Conservation (phyloP, 1,140 invertebrate genomes). For the Drosophila novamexicana region DNA sequence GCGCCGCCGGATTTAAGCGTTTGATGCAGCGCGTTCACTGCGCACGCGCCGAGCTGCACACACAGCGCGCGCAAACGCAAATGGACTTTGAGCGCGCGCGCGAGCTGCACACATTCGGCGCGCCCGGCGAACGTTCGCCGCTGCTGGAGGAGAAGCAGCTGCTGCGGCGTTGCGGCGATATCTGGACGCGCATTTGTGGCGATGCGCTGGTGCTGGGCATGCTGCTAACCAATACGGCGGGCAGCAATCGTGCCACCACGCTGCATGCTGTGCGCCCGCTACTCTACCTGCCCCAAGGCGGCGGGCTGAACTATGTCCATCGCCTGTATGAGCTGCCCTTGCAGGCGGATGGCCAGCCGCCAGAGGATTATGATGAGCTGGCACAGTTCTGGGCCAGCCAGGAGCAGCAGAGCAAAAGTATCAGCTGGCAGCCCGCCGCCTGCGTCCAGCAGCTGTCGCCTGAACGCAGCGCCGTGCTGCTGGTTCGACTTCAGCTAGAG, state of each 20-base stretch:
- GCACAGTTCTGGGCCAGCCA: slow-evolving; percentile 70
- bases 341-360: slow-evolving; percentile 43
- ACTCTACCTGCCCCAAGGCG: slow-evolving; percentile 9
- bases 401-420: slow-evolving; percentile 36
- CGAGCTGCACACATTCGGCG: slow-evolving; percentile 47
- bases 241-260: slow-evolving; percentile 33
- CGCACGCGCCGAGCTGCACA: slow-evolving; percentile 44
- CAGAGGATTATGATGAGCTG: slow-evolving; percentile 55
- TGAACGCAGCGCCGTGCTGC: slow-evolving; percentile 55
- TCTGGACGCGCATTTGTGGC: slow-evolving; percentile 64
- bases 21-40: slow-evolving; percentile 49
- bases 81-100: slow-evolving; percentile 36
- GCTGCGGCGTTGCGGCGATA: slow-evolving; percentile 57
- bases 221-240: slow-evolving; percentile 46
- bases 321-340: slow-evolving; percentile 62
- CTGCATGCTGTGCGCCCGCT: slow-evolving; percentile 48
- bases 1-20: slow-evolving; percentile 28
- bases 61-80: slow-evolving; percentile 52
- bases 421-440: slow-evolving; percentile 36
- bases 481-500: slow-evolving; percentile 44
- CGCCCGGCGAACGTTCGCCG: slow-evolving; percentile 47
- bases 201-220: slow-evolving; percentile 49
- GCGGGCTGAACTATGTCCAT: slow-evolving; percentile 30
- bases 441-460: slow-evolving; percentile 28
- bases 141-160: slow-evolving; percentile 68